phyloP scores from a whole-genome alignment of 2,797 vertebrate species.

The Orestias chungarensis region DNA sequence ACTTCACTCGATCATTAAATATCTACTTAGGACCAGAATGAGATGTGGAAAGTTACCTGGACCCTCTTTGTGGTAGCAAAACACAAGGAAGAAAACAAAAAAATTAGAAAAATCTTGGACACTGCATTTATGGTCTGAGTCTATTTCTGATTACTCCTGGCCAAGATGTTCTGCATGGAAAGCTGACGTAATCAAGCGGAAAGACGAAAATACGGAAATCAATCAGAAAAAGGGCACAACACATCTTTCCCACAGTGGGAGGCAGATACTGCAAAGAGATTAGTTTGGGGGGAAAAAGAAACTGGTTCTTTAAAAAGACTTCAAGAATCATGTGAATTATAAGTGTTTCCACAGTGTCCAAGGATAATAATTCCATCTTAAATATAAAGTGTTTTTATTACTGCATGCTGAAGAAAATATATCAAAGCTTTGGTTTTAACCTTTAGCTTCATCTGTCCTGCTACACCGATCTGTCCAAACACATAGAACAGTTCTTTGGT shows the following conservation, averaged over 20 bases:
- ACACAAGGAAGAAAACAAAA: slow-evolving; percentile 63
- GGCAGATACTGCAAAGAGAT: background rate
- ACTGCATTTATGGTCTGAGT: slow-evolving; percentile 46
- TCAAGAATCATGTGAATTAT: background rate
- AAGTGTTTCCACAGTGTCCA: background rate
- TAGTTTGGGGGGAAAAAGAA: background rate
- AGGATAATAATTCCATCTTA: background rate
- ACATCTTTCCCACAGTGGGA: background rate
- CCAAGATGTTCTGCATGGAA: slow-evolving; percentile 34
- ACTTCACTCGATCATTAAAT: background rate
- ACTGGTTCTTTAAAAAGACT: background rate
- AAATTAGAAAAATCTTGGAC: slow-evolving; percentile 64
- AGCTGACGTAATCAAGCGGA: slow-evolving; percentile 17
- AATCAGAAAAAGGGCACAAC: slow-evolving; percentile 16
- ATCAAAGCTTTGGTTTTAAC: no score
- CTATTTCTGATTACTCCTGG: slow-evolving; percentile 64
- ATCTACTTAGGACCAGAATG: background rate
- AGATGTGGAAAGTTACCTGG: slow-evolving; percentile 87
- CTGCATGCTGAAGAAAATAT: background rate
- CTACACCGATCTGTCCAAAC: background rate
- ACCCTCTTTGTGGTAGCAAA: slow-evolving; percentile 93
- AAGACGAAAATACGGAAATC: slow-evolving; percentile 19
- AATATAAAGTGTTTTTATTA: background rate
- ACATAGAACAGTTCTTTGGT: background rate
- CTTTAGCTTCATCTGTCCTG: background rate